Percentiles rank a stretch among this genome's conserved stretches.
Conservation (phyloP, 2,113 vertebrate species). For the Chauna torquata region DNA sequence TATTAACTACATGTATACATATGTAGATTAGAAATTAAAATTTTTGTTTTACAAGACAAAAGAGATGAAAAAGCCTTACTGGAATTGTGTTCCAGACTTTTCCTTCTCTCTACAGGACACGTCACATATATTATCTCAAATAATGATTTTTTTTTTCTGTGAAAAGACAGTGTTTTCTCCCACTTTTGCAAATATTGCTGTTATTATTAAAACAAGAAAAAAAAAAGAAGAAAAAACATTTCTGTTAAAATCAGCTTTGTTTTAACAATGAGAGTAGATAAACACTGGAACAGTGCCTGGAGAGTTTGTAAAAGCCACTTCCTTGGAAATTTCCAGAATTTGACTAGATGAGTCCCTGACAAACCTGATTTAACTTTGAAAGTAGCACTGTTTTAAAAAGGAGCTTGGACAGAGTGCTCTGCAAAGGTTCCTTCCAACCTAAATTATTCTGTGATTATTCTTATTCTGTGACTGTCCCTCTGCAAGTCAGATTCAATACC, state of each 20-base stretch:
- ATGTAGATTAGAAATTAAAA: neutral
- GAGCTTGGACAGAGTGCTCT: neutral
- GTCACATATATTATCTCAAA: neutral
- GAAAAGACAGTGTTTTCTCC: neutral
- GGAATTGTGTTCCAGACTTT: neutral
- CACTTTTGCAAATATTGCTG: neutral
- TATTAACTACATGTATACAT: neutral
- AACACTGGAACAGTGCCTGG: neutral
- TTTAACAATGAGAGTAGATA: neutral
- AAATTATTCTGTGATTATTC: neutral
- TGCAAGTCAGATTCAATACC: neutral
- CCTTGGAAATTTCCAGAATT: neutral
- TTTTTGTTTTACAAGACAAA: neutral
- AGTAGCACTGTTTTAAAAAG: neutral
- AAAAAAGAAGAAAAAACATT: fast-evolving
- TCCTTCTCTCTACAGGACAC: neutral
- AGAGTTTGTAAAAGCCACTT: neutral
- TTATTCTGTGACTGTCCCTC: neutral
- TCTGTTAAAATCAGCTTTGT: neutral
- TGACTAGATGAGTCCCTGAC: neutral
- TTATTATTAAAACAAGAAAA: neutral
- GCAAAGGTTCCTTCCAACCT: neutral
- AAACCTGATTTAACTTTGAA: neutral
- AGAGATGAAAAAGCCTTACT: neutral
- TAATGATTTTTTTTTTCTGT: neutral